Evolutionary conservation across 2,888 invertebrate species (phyloP).

Genomic region (Epinotia brunnichana): DNA sequence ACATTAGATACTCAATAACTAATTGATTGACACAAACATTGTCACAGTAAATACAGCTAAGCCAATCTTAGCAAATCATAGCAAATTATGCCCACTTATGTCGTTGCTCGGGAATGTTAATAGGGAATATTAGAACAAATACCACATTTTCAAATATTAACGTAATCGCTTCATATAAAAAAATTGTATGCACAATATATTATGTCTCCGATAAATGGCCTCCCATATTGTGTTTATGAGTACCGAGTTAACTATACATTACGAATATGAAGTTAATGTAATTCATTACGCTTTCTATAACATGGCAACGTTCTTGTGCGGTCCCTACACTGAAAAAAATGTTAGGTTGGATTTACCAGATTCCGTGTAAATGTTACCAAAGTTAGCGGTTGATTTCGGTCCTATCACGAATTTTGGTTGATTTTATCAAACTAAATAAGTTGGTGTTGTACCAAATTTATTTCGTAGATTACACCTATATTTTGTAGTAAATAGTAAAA

Average conservation of each 20-base stretch:
- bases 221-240: neutral
- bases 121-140: neutral
- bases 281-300: constrained; percentile 23
- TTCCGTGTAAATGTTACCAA: too few relatives aligned
- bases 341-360: too few relatives aligned
- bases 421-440: too few relatives aligned
- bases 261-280: neutral
- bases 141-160: too few relatives aligned
- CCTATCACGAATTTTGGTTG: too few relatives aligned
- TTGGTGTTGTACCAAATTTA: too few relatives aligned
- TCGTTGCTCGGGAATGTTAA: neutral
- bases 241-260: neutral
- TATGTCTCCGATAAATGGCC: neutral
- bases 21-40: neutral
- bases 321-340: too few relatives aligned
- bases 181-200: neutral
- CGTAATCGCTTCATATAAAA: too few relatives aligned
- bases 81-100: neutral
- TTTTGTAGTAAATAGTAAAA: too few relatives aligned
- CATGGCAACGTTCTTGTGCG: constrained; percentile 14
- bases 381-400: too few relatives aligned
- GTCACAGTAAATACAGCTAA: neutral
- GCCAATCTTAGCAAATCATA: neutral
- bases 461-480: too few relatives aligned
- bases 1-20: neutral